Base-by-base conservation (phyloP, 2,888 invertebrate species). In the Himalopsyche tibetana region DNA sequence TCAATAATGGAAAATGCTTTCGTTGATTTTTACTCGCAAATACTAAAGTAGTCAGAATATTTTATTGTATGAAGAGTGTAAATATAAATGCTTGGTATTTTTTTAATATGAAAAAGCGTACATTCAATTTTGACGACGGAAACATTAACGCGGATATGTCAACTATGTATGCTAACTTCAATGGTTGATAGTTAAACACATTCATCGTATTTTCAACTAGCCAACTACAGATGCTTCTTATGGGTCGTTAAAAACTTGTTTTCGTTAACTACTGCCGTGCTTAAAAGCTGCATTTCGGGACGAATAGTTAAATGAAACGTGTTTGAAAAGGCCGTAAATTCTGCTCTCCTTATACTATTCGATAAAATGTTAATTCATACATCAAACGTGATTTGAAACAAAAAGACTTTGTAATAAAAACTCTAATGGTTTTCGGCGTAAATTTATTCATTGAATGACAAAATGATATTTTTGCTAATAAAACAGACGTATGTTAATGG, bases 151-250 rank as follows among this genome's bases (percentile, higher is more conserved):
- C 40, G 56, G n/a, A 56, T 17, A n/a, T 6, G 63, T 11, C 4
- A 9, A 63, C 3, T 63, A 19, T 19, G 19, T 19, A 63, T 63
- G 19, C 63, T 15, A 51, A 51, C 51, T 15, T 19, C 28, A 19
- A n/a, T 19, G 63, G n/a, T 63, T 19, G 63, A 56, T 56, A 63
- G 63, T 19, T 1, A 63, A 63, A 19, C 28, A 63, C 63, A 63
- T 63, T 63, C 63, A 63, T 63, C 28, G 63, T 63, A 28, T 63
- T 63, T 63, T 19, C 63, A 63, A 19, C 63, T 19, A 63, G 15
- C 63, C 28, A n/a, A 19, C 63, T 63, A 63, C 63, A 19, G 63
- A 63, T 63, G 63, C 19, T 63, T 8, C 63, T 63, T 63, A 63
- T 63, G 63, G 63, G 28, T 6, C 63, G 19, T 63, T 63, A 63